These are phyloP conservation scores for Euglossa dilemma DNA, from an alignment of 1,140 invertebrate species.

Conservation along the genomic window DNA sequence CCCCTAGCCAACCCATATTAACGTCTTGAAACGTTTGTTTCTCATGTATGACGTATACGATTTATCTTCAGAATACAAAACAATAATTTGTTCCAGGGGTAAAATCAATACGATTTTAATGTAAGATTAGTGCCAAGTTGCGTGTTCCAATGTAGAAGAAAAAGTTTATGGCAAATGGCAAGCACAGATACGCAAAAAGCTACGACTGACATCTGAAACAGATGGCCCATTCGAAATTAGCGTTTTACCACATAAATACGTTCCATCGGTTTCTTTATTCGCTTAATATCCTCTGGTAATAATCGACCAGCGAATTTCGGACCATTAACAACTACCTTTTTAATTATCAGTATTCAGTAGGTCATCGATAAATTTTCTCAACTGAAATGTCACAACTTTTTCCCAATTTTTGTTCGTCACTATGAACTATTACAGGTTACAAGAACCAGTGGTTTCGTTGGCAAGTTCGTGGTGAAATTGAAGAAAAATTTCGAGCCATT, in stretches of 20 bases:
- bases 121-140: neutral
- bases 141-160: neutral
- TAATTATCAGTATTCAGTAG: too few relatives aligned
- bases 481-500: too few relatives aligned
- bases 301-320: neutral
- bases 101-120: neutral
- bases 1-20: too few relatives aligned
- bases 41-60: neutral
- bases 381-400: too few relatives aligned
- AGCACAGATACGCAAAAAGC: neutral
- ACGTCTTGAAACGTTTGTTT: too few relatives aligned
- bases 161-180: neutral
- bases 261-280: neutral
- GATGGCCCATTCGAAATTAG: neutral
- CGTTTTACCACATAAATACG: neutral
- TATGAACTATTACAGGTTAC: too few relatives aligned
- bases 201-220: neutral
- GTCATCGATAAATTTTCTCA: too few relatives aligned
- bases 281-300: neutral
- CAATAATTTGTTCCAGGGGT: neutral
- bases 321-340: neutral
- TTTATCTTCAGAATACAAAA: rapidly evolving
- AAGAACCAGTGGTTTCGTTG: too few relatives aligned
- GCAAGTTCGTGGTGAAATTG: too few relatives aligned
- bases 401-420: too few relatives aligned